Base-by-base conservation (phyloP, 2,888 invertebrate genomes). In the Gymnosoma rotundatum region DNA sequence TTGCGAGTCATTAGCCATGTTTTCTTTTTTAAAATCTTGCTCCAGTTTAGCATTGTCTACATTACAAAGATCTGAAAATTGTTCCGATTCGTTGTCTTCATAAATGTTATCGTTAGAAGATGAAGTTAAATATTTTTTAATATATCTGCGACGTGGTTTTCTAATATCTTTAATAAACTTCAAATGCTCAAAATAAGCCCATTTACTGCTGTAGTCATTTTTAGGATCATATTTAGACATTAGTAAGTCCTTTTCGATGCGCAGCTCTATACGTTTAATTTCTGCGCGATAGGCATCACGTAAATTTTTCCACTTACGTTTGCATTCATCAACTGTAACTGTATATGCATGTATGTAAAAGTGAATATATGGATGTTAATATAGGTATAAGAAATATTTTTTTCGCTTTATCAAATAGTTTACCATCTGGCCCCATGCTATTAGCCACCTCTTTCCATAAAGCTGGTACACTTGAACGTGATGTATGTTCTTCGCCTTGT, bases 251-350 rank as follows among this genome's bases (percentile, higher is more conserved):
- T 78, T 86, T 20, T 84, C 85, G 3, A 86, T 54, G 8, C 87
- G 88, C 0, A 86, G 84, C 18, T 87, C 86, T 6, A 79, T 64
- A 21, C 88, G 87, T 32, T 87, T 86, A 54, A 88, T 81, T 69
- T 88, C 87, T 18, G 87, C 87, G 20, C 87, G 86, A 78, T 87
- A 88, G 21, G 87, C 86, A 70, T 88, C 87, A 12, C 90, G 89
- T 58, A 90, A 79, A 83, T 91, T 90, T 74, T 90, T 91, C 90
- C 90, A 90, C 75, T 91, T 90, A 45, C 78, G 60, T 61, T 69
- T 67, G 52, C 76, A 76, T 9, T 52, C 52, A 6, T 82, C 88
- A 88, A 80, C 86, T 83, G 78, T 61, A 18, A 61, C 67, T 76
- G 8, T 6, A 48, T 48, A 7, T n/a, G 4, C 0, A 4, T n/a